Evolutionary conservation across 2,113 vertebrate genomes (phyloP).

Genomic region (Fregetta grallaria): DNA sequence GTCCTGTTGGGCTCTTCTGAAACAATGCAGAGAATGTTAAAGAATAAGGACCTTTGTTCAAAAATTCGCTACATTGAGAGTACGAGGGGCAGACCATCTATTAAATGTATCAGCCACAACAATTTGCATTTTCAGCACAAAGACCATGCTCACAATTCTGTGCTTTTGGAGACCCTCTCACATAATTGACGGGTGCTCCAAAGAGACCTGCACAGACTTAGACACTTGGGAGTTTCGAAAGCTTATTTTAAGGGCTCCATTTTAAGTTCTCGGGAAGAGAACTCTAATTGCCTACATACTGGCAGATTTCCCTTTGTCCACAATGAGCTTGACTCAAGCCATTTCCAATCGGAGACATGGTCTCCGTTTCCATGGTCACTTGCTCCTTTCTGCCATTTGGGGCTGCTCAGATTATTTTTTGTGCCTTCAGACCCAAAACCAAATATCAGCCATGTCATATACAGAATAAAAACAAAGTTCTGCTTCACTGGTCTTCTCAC

Average conservation of each 20-base stretch:
- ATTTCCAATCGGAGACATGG: neutral
- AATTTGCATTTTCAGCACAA: conserved; percentile 47
- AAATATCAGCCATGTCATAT: neutral
- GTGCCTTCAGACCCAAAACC: neutral
- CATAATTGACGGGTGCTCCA: neutral
- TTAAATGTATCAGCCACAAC: neutral
- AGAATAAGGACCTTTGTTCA: conserved; percentile 19
- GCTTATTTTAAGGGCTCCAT: neutral
- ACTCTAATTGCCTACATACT: neutral
- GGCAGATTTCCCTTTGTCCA: conserved; percentile 7
- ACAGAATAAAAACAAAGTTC: neutral
- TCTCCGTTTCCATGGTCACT: neutral
- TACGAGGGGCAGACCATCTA: neutral
- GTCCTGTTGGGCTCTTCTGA: neutral
- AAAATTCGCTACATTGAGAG: neutral
- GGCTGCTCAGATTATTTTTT: neutral
- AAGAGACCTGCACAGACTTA: neutral
- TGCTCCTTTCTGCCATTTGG: neutral
- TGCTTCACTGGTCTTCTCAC: neutral
- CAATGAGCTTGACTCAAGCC: neutral
- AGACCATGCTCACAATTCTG: neutral
- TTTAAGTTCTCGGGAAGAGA: conserved; percentile 12
- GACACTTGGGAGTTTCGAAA: neutral
- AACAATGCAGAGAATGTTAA: conserved; percentile 8
- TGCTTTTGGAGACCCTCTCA: neutral